Percentiles rank a stretch among this genome's conserved stretches.
Conservation (phyloP, 2,888 invertebrate genomes). For the Cynaeus angustus region DNA sequence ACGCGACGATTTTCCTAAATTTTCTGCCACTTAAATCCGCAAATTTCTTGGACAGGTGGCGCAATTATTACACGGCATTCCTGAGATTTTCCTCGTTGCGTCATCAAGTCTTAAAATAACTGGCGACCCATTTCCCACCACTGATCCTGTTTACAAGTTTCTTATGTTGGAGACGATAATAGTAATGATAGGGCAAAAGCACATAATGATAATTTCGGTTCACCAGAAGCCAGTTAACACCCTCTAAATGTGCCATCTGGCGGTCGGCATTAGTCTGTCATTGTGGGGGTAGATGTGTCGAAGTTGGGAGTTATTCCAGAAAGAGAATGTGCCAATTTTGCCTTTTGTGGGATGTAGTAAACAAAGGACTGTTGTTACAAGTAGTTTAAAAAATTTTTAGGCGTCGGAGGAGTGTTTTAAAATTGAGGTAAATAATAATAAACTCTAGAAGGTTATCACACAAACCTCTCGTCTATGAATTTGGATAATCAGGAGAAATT, state of each 20-base stretch:
- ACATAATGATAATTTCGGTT: constrained; percentile 52
- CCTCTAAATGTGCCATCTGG: constrained; percentile 51
- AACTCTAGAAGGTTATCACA: too few species aligned
- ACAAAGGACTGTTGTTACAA: too few species aligned
- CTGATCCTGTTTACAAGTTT: constrained; percentile 32
- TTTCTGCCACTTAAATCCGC: constrained; percentile 3
- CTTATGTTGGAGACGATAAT: constrained; percentile 8
- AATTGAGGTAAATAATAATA: too few species aligned
- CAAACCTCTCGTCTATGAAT: too few species aligned
- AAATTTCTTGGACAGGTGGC: constrained; percentile 26
- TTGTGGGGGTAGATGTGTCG: neutral
- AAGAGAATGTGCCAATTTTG: neutral
- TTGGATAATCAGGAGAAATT: too few species aligned
- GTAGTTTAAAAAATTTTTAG: neutral
- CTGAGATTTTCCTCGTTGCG: constrained; percentile 12
- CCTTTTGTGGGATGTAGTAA: too few species aligned
- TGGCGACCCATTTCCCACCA: constrained; percentile 30
- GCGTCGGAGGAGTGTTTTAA: too few species aligned
- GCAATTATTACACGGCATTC: neutral
- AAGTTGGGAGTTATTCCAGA: neutral
- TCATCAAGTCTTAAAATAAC: constrained; percentile 14
- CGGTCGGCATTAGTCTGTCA: constrained; percentile 42
- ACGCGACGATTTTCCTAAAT: neutral
- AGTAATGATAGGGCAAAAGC: constrained; percentile 34
- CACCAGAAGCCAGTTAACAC: constrained; percentile 54